These are phyloP conservation scores for Sebastes fasciatus DNA, from an alignment of 2,113 vertebrate genomes.

Conservation along the genomic window DNA sequence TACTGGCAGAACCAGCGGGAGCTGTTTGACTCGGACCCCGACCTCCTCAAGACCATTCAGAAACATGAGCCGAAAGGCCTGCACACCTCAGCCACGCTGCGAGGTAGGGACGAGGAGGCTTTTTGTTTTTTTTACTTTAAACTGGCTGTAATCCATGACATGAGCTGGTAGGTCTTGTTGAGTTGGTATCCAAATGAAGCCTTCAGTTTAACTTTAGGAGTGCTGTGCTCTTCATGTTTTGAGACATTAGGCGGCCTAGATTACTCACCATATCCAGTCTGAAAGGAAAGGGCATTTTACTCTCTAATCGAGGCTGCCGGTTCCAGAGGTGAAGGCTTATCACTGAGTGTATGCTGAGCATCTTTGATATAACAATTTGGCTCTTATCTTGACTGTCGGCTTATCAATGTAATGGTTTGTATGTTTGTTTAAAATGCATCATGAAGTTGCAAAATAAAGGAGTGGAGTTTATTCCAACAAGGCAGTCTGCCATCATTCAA, in stretches of 20 bases:
- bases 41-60: slow-evolving; percentile 94
- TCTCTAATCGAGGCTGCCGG: background rate
- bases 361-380: background rate
- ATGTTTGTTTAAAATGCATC: too few species aligned
- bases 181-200: background rate
- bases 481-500: slow-evolving; percentile 12
- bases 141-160: too few species aligned
- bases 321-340: background rate
- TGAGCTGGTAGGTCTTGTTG: too few species aligned
- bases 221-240: background rate
- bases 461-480: background rate
- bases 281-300: background rate
- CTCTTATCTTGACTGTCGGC: background rate
- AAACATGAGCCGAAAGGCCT: slow-evolving; percentile 96
- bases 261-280: background rate
- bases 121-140: too few species aligned
- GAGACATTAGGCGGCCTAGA: too few species aligned
- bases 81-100: slow-evolving; percentile 94
- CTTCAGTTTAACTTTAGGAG: too few species aligned
- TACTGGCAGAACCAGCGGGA: slow-evolving; percentile 98
- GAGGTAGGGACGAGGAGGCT: slow-evolving; percentile 82
- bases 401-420: background rate
- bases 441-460: too few species aligned
- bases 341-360: background rate
- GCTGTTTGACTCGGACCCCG: slow-evolving; percentile 91